These are phyloP conservation scores for Callaeas wilsoni DNA, from an alignment of 2,113 vertebrate species.

Conservation along the genomic window DNA sequence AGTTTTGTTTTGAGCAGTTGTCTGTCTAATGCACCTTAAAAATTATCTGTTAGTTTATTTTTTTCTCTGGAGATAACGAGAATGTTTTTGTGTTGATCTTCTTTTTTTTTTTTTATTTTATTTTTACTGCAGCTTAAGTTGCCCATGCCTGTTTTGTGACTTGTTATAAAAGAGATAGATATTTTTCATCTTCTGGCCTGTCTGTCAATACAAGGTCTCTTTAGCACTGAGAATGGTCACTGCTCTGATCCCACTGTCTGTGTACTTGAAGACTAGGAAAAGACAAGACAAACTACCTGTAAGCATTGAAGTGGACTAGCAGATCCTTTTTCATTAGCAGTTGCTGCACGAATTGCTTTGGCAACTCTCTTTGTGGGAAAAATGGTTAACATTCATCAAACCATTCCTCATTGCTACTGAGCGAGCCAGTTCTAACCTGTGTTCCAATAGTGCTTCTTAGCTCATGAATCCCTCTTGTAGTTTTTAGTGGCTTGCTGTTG, in stretches of 20 bases:
- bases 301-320: not conserved
- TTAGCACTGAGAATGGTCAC: not conserved
- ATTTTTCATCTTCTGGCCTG: not conserved
- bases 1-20: not conserved
- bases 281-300: not conserved
- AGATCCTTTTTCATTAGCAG: not conserved
- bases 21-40: not conserved
- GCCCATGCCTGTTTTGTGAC: not conserved
- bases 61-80: not conserved
- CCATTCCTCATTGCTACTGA: not conserved
- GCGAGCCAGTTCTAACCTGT: not conserved
- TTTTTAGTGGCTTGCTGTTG: not conserved
- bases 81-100: not conserved
- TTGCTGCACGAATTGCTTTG: not conserved
- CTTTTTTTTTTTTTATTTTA: not conserved
- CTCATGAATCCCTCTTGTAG: accelerated
- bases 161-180: not conserved
- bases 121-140: not conserved
- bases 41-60: not conserved
- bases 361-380: not conserved
- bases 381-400: not conserved
- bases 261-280: not conserved
- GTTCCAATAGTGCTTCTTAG: not conserved
- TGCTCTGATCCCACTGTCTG: not conserved
- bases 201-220: not conserved